phyloP scores from a whole-genome alignment of 2,797 vertebrate species.

The Triplophysa yarkandensis region DNA sequence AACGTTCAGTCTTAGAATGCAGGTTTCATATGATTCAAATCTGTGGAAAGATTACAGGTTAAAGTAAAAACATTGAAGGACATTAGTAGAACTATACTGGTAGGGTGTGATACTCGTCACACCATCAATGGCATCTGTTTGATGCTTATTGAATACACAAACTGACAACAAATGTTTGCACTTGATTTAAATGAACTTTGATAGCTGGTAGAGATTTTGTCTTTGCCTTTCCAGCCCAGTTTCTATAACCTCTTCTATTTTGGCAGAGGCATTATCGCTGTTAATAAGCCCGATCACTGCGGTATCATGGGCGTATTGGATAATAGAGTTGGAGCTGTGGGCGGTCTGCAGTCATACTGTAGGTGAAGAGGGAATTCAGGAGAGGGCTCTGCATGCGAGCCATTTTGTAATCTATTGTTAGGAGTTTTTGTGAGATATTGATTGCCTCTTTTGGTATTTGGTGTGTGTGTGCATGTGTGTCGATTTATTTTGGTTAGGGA shows the following conservation, averaged over 20 bases:
- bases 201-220: not conserved
- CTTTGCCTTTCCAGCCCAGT: not conserved
- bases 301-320: constrained; percentile 12
- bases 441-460: not conserved
- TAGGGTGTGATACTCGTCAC: not conserved
- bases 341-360: not conserved
- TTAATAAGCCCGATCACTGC: constrained; percentile 23
- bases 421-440: not conserved
- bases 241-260: not conserved
- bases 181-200: not conserved
- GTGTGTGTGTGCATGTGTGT: not conserved
- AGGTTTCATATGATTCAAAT: not conserved
- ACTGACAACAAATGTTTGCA: not conserved
- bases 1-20: not conserved
- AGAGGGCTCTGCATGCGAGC: not conserved
- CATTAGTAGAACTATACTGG: not conserved
- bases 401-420: not conserved
- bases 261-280: not conserved
- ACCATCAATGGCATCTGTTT: not conserved
- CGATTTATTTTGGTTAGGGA: too few species aligned
- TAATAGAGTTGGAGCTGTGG: constrained; percentile 28
- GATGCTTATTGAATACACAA: not conserved
- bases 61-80: not conserved
- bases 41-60: not conserved
- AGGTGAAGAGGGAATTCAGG: constrained; percentile 27